phyloP scores from a whole-genome alignment of 2,113 vertebrate genomes.

The Varanus komodoensis region DNA sequence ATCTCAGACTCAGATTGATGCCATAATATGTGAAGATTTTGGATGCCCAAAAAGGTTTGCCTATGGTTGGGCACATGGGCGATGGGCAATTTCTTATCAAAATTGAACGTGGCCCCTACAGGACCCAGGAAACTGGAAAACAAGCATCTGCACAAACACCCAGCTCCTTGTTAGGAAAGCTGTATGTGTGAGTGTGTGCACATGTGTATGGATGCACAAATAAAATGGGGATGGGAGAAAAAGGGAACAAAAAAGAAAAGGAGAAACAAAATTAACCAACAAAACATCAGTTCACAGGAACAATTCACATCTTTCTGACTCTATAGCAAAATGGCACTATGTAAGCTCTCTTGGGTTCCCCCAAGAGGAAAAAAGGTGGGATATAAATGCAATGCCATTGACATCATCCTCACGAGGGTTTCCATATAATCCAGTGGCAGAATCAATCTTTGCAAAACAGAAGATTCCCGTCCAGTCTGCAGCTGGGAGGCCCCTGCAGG shows the following conservation, averaged over 20 bases:
- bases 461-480: not conserved
- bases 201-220: too few relatives aligned
- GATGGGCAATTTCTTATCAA: not conserved
- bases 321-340: too few relatives aligned
- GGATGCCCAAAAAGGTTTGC: not conserved
- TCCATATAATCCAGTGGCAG: not conserved
- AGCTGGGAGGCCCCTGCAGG: not conserved
- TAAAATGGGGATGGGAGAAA: too few relatives aligned
- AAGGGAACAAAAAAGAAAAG: too few relatives aligned
- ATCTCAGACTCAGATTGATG: not conserved
- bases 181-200: too few relatives aligned
- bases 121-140: not conserved
- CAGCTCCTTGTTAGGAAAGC: not conserved
- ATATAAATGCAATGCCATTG: too few relatives aligned
- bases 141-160: not conserved
- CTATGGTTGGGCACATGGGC: not conserved
- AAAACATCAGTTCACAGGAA: too few relatives aligned
- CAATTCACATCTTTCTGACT: too few relatives aligned
- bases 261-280: too few relatives aligned
- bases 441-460: not conserved
- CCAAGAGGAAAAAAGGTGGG: too few relatives aligned
- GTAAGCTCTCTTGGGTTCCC: too few relatives aligned
- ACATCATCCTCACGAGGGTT: too few relatives aligned
- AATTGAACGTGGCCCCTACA: not conserved
- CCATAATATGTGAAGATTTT: not conserved